phyloP scores from a whole-genome alignment of 2,888 invertebrate species.

The Philaethria dido region DNA sequence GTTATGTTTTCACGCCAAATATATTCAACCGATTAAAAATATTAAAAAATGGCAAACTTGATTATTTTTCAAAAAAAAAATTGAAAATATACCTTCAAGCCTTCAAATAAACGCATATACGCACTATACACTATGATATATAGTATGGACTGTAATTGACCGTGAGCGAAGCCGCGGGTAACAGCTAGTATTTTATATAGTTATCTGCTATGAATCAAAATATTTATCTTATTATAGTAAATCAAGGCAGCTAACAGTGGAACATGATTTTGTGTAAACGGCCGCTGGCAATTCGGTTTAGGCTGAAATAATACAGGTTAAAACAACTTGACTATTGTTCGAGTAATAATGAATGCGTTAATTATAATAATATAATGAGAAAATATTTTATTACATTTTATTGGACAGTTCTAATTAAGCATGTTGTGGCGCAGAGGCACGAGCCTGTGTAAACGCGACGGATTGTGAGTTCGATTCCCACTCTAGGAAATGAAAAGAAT shows the following conservation, averaged over 20 bases:
- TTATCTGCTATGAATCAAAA: neutral
- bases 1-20: too few relatives aligned
- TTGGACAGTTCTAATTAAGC: neutral
- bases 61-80: too few relatives aligned
- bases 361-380: slow-evolving; percentile 10
- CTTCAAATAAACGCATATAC: too few relatives aligned
- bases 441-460: too few relatives aligned
- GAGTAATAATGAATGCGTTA: slow-evolving; percentile 2
- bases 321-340: slow-evolving; percentile 9
- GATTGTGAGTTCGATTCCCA: too few relatives aligned
- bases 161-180: too few relatives aligned
- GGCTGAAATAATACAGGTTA: slow-evolving; percentile 15
- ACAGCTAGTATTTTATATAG: neutral
- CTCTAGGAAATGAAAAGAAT: too few relatives aligned
- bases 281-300: slow-evolving; percentile 19
- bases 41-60: too few relatives aligned
- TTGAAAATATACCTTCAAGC: too few relatives aligned
- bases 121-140: too few relatives aligned
- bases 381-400: neutral
- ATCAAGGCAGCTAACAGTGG: neutral
- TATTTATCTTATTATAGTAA: neutral
- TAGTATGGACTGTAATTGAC: too few relatives aligned
- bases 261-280: slow-evolving; percentile 16
- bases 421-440: neutral
- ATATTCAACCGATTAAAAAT: too few relatives aligned